Base-by-base conservation (phyloP, 2,113 vertebrate genomes). In the Gallinago media region DNA sequence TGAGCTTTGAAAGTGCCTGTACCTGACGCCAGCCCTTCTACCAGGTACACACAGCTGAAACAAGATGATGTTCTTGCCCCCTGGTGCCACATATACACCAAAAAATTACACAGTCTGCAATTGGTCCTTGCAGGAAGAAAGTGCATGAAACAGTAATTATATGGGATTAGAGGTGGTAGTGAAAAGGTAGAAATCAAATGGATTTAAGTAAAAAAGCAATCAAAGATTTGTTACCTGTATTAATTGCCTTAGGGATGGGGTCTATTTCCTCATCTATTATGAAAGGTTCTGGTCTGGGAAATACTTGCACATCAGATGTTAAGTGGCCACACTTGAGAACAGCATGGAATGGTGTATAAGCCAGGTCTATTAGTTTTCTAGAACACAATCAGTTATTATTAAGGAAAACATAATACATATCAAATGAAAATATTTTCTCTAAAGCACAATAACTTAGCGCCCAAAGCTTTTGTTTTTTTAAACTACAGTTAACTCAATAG, bases 281-380 rank as follows among this genome's bases (percentile, higher is more conserved):
- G 31, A 99, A 98, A 32, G 99, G 99, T 78, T 99, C 99, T 61
- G 99, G 99, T 66, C 99, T 99, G 86, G 99, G 99, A 97, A 99
- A 99, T 58, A 99, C 99, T 97, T 99, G 99, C 79, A 99, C 99
- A 17, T 99, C 99, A 55, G 99, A 99, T 2, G 99, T 98, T 84
- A 99, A 96, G 97, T 99, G 99, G 76, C 99, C 99, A 87, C 99
- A 99, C 92, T 99, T 99, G 94, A 99, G 98, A 49, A 99, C 98
- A 38, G 99, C 99, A 11, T 99, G 99, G 98, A 99, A 99, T 18
- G 99, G 99, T 6, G 99, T 99, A 76, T 99, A 99, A 7, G 99
- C 99, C 83, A 99, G 95, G 89, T 99, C 99, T 89, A 99, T 99
- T 79, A 99, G 97, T 97, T 99, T 99, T 88, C 99, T 99, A 97